phyloP scores from a whole-genome alignment of 2,113 vertebrate species.

The Poeciliopsis occidentalis region DNA sequence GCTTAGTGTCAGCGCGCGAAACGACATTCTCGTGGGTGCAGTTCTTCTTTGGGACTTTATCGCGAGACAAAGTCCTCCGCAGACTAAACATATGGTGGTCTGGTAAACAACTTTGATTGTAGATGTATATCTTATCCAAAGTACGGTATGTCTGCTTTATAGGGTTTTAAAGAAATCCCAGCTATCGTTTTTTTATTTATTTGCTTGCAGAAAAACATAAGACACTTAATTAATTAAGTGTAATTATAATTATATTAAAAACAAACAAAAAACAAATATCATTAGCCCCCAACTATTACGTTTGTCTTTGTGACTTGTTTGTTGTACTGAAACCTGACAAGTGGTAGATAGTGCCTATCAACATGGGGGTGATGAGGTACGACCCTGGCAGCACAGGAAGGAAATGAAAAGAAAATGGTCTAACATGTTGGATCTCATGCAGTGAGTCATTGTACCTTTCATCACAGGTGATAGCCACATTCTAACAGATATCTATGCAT shows the following conservation, averaged over 20 bases:
- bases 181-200: background rate
- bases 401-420: no score
- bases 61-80: constrained; percentile 69
- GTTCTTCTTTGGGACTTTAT: constrained; percentile 41
- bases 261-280: no score
- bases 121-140: background rate
- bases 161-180: background rate
- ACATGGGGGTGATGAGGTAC: no score
- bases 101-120: constrained; percentile 51
- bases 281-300: no score
- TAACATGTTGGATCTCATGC: no score
- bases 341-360: no score
- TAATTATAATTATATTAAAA: no score
- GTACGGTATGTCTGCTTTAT: background rate
- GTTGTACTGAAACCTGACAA: no score
- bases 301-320: no score
- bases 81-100: constrained; percentile 38
- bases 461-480: background rate
- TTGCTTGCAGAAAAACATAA: background rate
- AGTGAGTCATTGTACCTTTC: background rate
- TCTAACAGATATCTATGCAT: background rate
- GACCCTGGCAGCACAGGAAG: no score
- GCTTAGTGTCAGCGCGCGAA: constrained; percentile 83
- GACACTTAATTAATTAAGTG: no score
- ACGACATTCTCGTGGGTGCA: constrained; percentile 78